Base-by-base conservation (phyloP, 2,113 vertebrate genomes). In the Pelusios castaneus region DNA sequence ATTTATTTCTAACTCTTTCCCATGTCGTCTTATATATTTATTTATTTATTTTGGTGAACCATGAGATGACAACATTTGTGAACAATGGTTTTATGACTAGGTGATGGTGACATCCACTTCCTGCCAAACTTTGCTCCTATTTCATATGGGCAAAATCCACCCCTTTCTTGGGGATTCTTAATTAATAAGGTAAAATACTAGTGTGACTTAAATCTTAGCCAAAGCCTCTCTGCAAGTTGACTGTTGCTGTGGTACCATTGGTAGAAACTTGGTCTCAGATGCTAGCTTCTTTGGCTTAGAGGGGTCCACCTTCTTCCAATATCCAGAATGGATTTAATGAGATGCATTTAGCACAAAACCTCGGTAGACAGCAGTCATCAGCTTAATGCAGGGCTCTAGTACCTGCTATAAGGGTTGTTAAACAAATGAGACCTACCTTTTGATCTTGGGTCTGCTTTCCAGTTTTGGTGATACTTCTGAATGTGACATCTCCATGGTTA, bases 321-420 rank as follows among this genome's bases (percentile, higher is more conserved):
- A 10, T 11, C 25, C 16, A 0, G 2, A 31, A 19, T 0, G 0
- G 49, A 82, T 47, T 38, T 45, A 83, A 56, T 6, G 41, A 54
- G 22, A 7, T 0, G 0, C n/a, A 34, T 85, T 89, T 51, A 24
- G 12, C 0, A 0, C 6, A 0, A 11, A 31, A 31, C 13, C 51
- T 17, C 17, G 31, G 70, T 52, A 22, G 9, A 70, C 41, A 34
- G 25, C 60, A 79, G 82, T 45, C 47, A 34, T 80, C 29, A 79
- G 29, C 56, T 34, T 29, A 0, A 79, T 55, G 60, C 90, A 60
- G n/a, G 14, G 19, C 4, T 54, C 51, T 41, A 45, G 27, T 16
- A 25, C 29, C 10, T 34, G 49, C 31, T 89, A 55, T 45, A 63
- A 52, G 79, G 9, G 10, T 43, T 49, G 70, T 1, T 29, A 11